Evolutionary conservation across 2,888 invertebrate species (phyloP), one percentile per base, ranked within the genome.

Genomic region (Plagodis pulveraria): DNA sequence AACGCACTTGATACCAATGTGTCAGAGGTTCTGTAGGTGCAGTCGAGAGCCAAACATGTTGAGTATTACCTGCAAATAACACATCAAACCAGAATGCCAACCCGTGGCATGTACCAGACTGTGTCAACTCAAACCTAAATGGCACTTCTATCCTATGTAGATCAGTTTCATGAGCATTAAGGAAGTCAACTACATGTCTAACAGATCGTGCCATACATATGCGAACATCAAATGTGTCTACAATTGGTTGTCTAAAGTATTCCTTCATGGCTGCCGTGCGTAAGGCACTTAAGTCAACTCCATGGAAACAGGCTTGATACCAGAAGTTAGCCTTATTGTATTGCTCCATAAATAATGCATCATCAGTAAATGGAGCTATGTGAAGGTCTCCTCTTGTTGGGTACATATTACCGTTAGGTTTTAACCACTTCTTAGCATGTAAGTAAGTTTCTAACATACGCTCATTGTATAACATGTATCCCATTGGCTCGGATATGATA

Each of bases 71-170:
- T 60, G 97, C 95, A 89, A 99, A 99, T 68, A 99, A 96, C 33
- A 99, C 99, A 91, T 99, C 99, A 86, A 99, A 99, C 99, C 99
- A 99, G 92, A 99, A 99, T 12, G 99, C 99, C 66, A 99, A 93
- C 0, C 99, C 99, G 78, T 99, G 99, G 70, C 99, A 97, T 50
- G 98, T 97, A 34, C 98, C 99, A 0, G 98, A 97, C 86, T 98
- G 97, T 72, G 97, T 93, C 72, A 99, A 94, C 76, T 97, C 97
- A 93, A 99, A 99, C 85, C 97, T 96, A 66, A 99, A 94, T 47
- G 99, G 99, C 76, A 99, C 97, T 87, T 98, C 97, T 83, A 99
- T 99, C 77, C 96, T 95, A 87, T 99, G 98, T 74, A 99, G 94
- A 87, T 99, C 99, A 72, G 96, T 96, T 93, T 99, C 99, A 76